Percentiles rank a stretch among this genome's conserved stretches.
These are phyloP conservation scores for Metalampra italica DNA, from an alignment of 2,888 invertebrate genomes.

Conservation along the genomic window DNA sequence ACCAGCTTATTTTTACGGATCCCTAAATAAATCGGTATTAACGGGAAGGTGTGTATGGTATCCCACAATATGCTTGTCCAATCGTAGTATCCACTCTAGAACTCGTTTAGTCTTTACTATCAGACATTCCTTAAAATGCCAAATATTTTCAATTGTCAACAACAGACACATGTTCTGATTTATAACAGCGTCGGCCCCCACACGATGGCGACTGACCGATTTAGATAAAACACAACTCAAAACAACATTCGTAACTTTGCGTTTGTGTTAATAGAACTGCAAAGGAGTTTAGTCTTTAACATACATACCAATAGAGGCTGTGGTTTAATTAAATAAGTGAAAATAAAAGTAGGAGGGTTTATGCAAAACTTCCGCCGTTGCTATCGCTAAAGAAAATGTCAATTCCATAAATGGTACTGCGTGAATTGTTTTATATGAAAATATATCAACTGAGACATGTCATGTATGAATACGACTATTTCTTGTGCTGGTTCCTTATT, in stretches of 20 bases:
- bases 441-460: constrained; percentile 1
- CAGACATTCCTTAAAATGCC: not conserved
- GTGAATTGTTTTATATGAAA: constrained; percentile 48
- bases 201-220: constrained; percentile 61
- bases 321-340: not conserved
- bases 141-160: constrained; percentile 2
- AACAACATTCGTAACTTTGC: constrained; percentile 22
- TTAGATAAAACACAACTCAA: constrained; percentile 52
- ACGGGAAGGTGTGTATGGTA: too few relatives aligned
- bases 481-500: not conserved
- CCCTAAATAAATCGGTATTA: too few relatives aligned
- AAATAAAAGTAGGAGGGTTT: constrained; percentile 23
- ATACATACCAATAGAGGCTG: not conserved
- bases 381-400: constrained; percentile 38
- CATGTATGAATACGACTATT: not conserved
- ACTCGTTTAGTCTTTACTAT: too few relatives aligned
- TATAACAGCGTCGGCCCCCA: constrained; percentile 52
- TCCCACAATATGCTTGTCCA: too few relatives aligned
- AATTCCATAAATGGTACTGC: constrained; percentile 48
- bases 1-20: too few relatives aligned
- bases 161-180: constrained; percentile 52
- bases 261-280: constrained; percentile 5
- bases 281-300: not conserved
- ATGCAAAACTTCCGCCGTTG: constrained; percentile 46
- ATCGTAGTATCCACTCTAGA: too few relatives aligned